phyloP scores from a whole-genome alignment of 1,140 invertebrate species.

The Pseudobourletiella spinata region DNA sequence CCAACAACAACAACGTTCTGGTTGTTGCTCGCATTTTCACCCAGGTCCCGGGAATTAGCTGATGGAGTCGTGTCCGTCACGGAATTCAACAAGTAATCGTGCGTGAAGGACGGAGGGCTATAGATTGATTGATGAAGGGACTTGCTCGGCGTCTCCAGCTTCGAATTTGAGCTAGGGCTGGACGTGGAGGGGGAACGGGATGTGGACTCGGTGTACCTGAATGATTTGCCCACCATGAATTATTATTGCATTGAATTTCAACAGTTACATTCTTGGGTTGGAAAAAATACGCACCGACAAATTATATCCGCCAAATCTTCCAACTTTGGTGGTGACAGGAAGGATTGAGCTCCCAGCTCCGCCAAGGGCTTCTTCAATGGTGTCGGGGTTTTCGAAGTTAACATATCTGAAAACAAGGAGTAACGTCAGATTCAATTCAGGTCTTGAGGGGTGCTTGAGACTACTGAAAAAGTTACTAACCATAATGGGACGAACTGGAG shows the following conservation, averaged over 20 bases:
- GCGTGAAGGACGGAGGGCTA: constrained; percentile 23
- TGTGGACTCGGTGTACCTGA: constrained; percentile 3
- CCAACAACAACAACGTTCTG: not conserved
- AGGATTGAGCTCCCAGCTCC: constrained; percentile 21
- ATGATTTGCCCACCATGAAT: not conserved
- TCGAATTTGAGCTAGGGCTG: not conserved
- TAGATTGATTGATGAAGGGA: constrained; percentile 21
- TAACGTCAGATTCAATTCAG: no score
- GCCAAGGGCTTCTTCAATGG: constrained; percentile 30
- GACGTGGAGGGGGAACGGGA: not conserved
- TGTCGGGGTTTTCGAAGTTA: constrained; percentile 20
- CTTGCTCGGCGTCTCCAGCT: constrained; percentile 22
- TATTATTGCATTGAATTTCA: no score
- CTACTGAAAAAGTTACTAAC: not conserved
- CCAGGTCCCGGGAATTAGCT: not conserved
- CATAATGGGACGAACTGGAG: not conserved
- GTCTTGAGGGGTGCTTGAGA: no score
- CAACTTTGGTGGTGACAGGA: constrained; percentile 21
- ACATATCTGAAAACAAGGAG: not conserved
- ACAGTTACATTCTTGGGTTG: not conserved
- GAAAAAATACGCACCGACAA: not conserved
- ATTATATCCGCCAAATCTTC: constrained; percentile 34
- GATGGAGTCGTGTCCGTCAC: not conserved
- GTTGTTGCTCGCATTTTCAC: not conserved
- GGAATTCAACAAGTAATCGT: constrained; percentile 16